Base-by-base conservation (phyloP, 2,113 vertebrate genomes). In the Saimiri boliviensis region DNA sequence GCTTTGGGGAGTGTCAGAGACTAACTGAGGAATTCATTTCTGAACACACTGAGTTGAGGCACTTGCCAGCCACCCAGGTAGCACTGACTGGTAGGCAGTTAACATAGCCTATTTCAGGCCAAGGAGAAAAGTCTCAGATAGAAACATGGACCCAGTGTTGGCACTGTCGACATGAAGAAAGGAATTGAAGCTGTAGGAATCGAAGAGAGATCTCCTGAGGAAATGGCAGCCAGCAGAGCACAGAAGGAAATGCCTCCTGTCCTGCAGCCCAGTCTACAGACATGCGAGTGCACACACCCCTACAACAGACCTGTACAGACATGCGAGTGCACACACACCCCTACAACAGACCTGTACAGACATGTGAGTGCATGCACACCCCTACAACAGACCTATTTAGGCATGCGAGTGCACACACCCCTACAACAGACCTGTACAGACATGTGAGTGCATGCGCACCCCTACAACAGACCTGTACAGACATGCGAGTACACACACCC, bases 141-240 rank as follows among this genome's bases (percentile, higher is more conserved):
- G 25, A 47, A 56, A 42, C 11, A 16, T 2, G 27, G 71, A 63
- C 60, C 27, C 12, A 1, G 73, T 19, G 5, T 56, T 81, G 17
- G 25, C 20, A 6, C 30, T 77, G 71, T 37, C 3, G 13, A 25
- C 47, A 16, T n/a, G 80, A 76, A 30, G 56, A 35, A 6, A 45
- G 32, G 16, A 76, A 35, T 54, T 25, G 56, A 27, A 21, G 58
- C 16, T 35, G 16, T 3, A 21, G 32, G 37, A 20, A 5, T 3
- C 17, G 37, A 76, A 11, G 45, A 25, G 14, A 23, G 6, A 42
- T 42, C 17, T 23, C 47, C 9, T 6, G 37, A 47, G 56, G 70
- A 77, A 45, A 27, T 37, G 70, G 68, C 45, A 2, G 0, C 30
- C 45, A 54, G 45, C 10, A 1, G 0, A 4, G 14, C 3, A 1